These are phyloP conservation scores for Drosophila nikananu DNA, from an alignment of 1,140 invertebrate species.

Conservation along the genomic window DNA sequence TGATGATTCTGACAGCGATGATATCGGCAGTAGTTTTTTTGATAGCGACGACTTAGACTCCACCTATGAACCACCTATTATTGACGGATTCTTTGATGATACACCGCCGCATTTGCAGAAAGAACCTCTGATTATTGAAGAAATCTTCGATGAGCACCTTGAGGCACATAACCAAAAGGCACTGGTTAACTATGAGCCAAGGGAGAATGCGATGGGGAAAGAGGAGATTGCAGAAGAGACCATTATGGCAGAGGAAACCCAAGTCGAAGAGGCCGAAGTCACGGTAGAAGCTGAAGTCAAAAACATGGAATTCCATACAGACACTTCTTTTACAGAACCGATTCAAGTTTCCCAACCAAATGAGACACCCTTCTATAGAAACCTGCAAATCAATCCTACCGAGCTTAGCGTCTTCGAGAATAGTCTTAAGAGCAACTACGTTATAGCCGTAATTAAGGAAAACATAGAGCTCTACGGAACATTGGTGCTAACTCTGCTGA, in stretches of 20 bases:
- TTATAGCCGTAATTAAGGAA: constrained; percentile 60
- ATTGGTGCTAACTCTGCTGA: constrained; percentile 45
- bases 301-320: neutral
- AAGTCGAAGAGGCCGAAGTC: neutral
- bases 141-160: constrained; percentile 21
- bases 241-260: neutral
- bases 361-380: constrained; percentile 13
- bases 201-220: neutral
- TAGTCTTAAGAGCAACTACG: constrained; percentile 56
- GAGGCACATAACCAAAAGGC: neutral
- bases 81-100: constrained; percentile 16
- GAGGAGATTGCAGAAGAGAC: no score
- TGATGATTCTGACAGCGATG: neutral
- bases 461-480: constrained; percentile 61
- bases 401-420: constrained; percentile 62
- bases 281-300: neutral
- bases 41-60: constrained; percentile 24
- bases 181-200: constrained; percentile 4
- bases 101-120: constrained; percentile 4
- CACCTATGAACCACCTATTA: constrained; percentile 20
- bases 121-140: constrained; percentile 30
- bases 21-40: neutral
- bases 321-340: neutral
- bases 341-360: neutral
- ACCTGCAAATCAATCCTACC: neutral